Evolutionary conservation across 2,888 invertebrate genomes (phyloP), one percentile per base, ranked within the genome.

Genomic region (Xestia rhomboidea): DNA sequence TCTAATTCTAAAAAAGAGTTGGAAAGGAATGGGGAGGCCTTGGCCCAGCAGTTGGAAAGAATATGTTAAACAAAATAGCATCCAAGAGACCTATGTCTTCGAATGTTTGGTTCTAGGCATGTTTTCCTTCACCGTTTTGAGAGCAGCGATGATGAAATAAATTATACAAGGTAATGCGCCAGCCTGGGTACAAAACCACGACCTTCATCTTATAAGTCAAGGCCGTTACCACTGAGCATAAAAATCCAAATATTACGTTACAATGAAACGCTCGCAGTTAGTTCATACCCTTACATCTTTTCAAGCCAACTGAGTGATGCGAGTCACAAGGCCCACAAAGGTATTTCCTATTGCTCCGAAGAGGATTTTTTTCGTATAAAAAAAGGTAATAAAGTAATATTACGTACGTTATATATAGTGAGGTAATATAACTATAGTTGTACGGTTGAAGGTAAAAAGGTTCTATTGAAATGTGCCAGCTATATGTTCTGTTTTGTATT

Each of bases 371-470:
- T 74, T 76, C 84, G 41, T 70, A 83, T 84, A 81, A 83, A 88
- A 83, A 83, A 76, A 82, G 69, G 84, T 86, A 87, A 86, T 87
- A 86, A 86, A 76, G 66, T 68, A 64, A 86, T 83, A 86, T 85
- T 72, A 72, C 66, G n/a, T 6, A 76, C 66, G 77, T 71, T 76
- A 80, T 81, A 80, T 77, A 78, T 76, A 62, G 71, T 68, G 38
- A 24, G 18, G 78, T 57, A 34, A 80, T 73, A 68, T 80, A 69
- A 71, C 46, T 70, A 73, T 67, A 66, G 68, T 66, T 51, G 60
- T 34, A 49, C 21, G 74, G 51, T 62, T 71, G 44, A 64, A 73
- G 63, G 70, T 62, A 66, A 49, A 77, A 75, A 71, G 83, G 68
- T 80, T 85, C 57, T 76, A 80, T 83, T 80, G 80, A 77, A 85